Conservation (phyloP, 2,113 vertebrate species). For the Chascanopsetta lugubris region DNA sequence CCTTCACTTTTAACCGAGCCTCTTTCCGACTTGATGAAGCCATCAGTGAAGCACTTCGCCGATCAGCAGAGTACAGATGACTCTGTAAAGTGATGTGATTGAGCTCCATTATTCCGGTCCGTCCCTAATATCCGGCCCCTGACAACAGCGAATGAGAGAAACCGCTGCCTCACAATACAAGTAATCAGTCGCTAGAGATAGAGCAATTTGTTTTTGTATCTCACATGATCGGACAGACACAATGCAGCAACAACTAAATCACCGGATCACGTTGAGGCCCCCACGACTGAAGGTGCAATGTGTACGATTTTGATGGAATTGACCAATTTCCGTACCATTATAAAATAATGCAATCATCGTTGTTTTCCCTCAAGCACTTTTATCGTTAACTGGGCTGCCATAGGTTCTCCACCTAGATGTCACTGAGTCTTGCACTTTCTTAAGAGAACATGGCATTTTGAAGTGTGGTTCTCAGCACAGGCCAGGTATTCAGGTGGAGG, state of each 20-base stretch:
- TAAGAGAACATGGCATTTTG: neutral
- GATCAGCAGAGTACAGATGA: conserved; percentile 24
- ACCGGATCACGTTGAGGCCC: neutral
- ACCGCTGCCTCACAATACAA: conserved; percentile 33
- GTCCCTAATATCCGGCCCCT: conserved; percentile 38
- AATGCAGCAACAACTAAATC: conserved; percentile 5
- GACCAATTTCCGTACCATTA: no score
- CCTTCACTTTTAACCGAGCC: neutral
- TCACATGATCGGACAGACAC: conserved; percentile 10
- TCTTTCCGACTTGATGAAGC: conserved; percentile 30
- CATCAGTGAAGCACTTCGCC: conserved; percentile 33
- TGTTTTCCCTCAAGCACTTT: no score
- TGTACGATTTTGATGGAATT: no score
- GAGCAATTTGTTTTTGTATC: conserved; percentile 40
- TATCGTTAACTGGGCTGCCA: no score
- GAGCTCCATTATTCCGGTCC: conserved; percentile 25
- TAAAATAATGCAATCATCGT: no score
- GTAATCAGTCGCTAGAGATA: conserved; percentile 42
- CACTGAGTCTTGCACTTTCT: no score
- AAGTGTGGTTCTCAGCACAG: conserved; percentile 1
- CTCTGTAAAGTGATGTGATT: neutral
- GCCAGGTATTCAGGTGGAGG: conserved; percentile 8
- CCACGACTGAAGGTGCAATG: no score
- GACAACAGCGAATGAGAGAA: conserved; percentile 41
- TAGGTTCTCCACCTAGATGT: no score